A percentile compares a stretch with the other conserved stretches of the same genome.
Conservation (phyloP, 1,140 invertebrate genomes). For the Bombus pascuorum region DNA sequence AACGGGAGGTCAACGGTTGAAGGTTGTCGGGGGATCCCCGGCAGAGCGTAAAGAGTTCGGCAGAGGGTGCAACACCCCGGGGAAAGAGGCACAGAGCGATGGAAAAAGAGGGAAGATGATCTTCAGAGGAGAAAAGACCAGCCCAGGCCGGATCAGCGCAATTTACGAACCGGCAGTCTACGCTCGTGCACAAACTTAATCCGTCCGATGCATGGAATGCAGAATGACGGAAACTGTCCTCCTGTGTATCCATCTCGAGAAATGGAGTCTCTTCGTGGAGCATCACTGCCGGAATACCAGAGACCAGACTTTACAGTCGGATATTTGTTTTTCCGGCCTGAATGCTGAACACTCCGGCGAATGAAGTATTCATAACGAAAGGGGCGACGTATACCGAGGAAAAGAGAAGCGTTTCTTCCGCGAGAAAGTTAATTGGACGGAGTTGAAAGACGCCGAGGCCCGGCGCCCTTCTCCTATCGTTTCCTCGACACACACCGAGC, state of each 20-base stretch:
- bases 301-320: slow-evolving; percentile 24
- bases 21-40: background rate
- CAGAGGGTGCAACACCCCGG: background rate
- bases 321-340: slow-evolving; percentile 53
- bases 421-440: slow-evolving; percentile 49
- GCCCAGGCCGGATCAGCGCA: slow-evolving; percentile 54
- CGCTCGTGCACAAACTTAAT: slow-evolving; percentile 65
- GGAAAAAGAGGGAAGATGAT: too few relatives aligned
- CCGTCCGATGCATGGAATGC: slow-evolving; percentile 61
- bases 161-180: slow-evolving; percentile 56
- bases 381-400: background rate
- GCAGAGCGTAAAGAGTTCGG: background rate
- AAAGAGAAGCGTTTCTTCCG: slow-evolving; percentile 2
- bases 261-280: slow-evolving; percentile 37
- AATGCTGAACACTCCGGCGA: slow-evolving; percentile 46
- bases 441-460: slow-evolving; percentile 20
- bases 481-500: background rate
- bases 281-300: slow-evolving; percentile 36
- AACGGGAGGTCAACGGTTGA: background rate
- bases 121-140: slow-evolving; percentile 1
- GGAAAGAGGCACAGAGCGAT: background rate
- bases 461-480: background rate
- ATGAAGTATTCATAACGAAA: slow-evolving; percentile 53
- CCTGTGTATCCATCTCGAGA: slow-evolving; percentile 49
- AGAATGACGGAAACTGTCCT: slow-evolving; percentile 48